Percentiles rank a stretch among this genome's conserved stretches.
Conservation (phyloP, 2,888 invertebrate genomes). For the Dryadula phaetusa region DNA sequence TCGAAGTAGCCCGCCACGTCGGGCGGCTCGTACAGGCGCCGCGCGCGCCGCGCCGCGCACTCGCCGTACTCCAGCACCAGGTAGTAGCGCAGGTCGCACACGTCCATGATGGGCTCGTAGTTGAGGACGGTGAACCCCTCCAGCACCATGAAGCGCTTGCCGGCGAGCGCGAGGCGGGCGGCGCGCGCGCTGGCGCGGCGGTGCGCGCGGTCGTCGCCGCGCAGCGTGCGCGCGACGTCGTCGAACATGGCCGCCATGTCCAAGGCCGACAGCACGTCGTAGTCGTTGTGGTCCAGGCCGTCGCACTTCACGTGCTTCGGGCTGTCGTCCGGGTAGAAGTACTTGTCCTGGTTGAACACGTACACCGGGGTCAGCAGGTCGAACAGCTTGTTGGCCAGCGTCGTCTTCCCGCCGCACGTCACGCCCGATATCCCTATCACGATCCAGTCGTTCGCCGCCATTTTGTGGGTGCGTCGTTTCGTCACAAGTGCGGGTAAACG, state of each 20-base stretch:
- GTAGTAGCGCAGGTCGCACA: conserved; percentile 90
- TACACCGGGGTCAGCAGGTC: conserved; percentile 72
- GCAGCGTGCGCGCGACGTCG: conserved; percentile 81
- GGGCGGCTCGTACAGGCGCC: conserved; percentile 90
- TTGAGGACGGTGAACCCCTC: conserved; percentile 92
- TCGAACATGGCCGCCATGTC: conserved; percentile 89
- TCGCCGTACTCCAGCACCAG: conserved; percentile 87
- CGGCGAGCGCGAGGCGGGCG: conserved; percentile 47
- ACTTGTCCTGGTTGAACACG: conserved; percentile 90
- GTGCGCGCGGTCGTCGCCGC: conserved; percentile 51
- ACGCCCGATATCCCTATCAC: conserved; percentile 89
- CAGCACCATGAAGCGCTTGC: conserved; percentile 85
- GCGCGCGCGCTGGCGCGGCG: conserved; percentile 5
- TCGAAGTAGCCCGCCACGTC: conserved; percentile 96
- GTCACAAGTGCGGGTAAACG: conserved; percentile 58
- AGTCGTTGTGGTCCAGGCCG: conserved; percentile 89
- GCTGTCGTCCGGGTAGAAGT: conserved; percentile 88
- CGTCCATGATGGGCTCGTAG: conserved; percentile 85
- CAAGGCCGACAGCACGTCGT: conserved; percentile 88
- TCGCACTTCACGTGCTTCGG: conserved; percentile 86
- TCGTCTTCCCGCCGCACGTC: conserved; percentile 94
- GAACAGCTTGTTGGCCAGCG: conserved; percentile 85
- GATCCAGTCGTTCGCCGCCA: conserved; percentile 58
- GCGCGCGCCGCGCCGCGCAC: conserved; percentile 86
- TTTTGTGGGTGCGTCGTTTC: conserved; percentile 17